phyloP scores from a whole-genome alignment of 2,888 invertebrate species.

The Ophraella communa region DNA sequence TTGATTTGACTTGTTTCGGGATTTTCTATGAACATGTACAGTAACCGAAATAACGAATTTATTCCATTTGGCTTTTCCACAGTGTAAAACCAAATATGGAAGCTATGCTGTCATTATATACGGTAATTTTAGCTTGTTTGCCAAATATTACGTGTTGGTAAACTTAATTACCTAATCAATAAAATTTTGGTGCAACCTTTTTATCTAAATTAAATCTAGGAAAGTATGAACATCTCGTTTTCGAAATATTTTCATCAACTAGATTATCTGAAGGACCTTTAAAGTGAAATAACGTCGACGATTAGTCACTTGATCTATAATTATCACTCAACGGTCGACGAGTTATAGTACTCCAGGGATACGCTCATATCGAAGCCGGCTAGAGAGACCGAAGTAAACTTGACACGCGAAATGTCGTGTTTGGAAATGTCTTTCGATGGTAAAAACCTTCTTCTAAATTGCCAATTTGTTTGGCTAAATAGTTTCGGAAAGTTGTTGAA shows the following conservation, averaged over 20 bases:
- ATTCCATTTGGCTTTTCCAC: too few species aligned
- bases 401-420: conserved; percentile 49
- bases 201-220: too few species aligned
- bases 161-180: too few species aligned
- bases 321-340: conserved; percentile 57
- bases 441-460: conserved; percentile 37
- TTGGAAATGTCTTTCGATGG: conserved; percentile 29
- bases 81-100: too few species aligned
- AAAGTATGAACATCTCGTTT: neutral
- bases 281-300: conserved; percentile 52
- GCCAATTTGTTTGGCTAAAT: conserved; percentile 40
- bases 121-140: too few species aligned
- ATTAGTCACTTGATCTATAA: conserved; percentile 59
- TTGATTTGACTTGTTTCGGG: too few species aligned
- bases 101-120: too few species aligned
- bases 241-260: neutral
- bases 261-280: conserved; percentile 17
- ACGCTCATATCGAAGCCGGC: conserved; percentile 36
- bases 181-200: too few species aligned
- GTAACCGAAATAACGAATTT: too few species aligned
- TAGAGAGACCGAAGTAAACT: conserved; percentile 37
- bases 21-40: too few species aligned
- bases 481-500: conserved; percentile 23
- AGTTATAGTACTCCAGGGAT: conserved; percentile 48
- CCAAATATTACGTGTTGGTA: too few species aligned